Evolutionary conservation across 2,888 invertebrate species (phyloP), one percentile per base, ranked within the genome.

Genomic region (Strigamia maritima): DNA sequence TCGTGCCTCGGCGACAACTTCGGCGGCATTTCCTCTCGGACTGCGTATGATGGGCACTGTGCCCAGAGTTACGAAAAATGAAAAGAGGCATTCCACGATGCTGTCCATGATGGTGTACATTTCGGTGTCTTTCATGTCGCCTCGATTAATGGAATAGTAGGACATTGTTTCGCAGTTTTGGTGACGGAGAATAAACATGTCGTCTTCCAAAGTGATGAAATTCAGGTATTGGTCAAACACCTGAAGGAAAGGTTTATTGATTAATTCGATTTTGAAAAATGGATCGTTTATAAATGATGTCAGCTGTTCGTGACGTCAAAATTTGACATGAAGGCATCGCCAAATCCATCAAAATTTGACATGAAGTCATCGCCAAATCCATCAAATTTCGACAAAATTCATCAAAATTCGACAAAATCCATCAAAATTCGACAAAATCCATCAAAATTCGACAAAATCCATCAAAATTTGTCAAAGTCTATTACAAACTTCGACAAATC

Each of bases 171-270:
- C 95, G 83, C 94, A 93, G 84, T 95, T 94, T 86, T 97, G 95
- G 87, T 98, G 95, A 84, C 94, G 92, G 84, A 98, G 88, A 79
- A 95, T 91, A 87, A 98, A 99, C 86, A 99, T 90, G 85, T 99
- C 98, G 87, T 99, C 97, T 88, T 99, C 99, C 82, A 99, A 88
- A 75, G 95, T 94, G 83, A 99, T 97, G 84, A 99, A 99, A 88
- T 98, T 98, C 79, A 98, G 90, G 89, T 98, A 99, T 87, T 99
- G 99, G 87, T 99, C 99, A 87, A 92, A 98, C 16, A 99, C 90
- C 91, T 91, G 83, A 26, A 87, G 81, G 49, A 83, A 80, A 81
- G 14, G 16, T 14, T 49, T 49, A 49, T 49, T 49, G 16, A 49
- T 12, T 16, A 49, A 49, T 16, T 16, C 16, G 49, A 49, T n/a